A percentile compares a stretch with the other conserved stretches of the same genome.
Conservation (phyloP, 1,140 invertebrate species). For the Drosophila parvula region DNA sequence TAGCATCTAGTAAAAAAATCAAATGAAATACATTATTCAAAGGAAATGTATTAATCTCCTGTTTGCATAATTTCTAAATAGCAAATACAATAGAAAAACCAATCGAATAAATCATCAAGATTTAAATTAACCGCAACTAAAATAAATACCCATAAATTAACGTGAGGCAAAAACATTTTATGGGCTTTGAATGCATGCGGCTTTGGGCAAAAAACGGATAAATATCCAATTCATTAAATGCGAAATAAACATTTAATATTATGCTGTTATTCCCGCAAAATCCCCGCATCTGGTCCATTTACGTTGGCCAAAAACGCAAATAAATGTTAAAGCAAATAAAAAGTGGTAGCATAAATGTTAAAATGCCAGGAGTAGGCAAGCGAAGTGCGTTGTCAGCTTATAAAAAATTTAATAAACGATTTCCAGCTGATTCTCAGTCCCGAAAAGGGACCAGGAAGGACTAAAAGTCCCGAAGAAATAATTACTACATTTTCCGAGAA, state of each 20-base stretch:
- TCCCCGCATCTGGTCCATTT: slow-evolving; percentile 1
- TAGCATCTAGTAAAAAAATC: not conserved
- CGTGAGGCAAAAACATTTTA: slow-evolving; percentile 15
- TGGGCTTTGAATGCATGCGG: not conserved
- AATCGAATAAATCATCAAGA: slow-evolving; percentile 3
- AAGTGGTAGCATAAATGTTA: slow-evolving; percentile 14
- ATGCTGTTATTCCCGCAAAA: slow-evolving; percentile 5
- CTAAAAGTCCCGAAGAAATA: slow-evolving; percentile 42
- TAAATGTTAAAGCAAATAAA: slow-evolving; percentile 18
- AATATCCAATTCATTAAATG: slow-evolving; percentile 40
- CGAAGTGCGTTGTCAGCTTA: slow-evolving; percentile 27
- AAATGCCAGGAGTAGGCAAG: not conserved
- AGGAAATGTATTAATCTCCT: slow-evolving; percentile 5
- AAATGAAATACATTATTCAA: not conserved
- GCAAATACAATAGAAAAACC: not conserved
- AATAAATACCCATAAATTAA: slow-evolving; percentile 17
- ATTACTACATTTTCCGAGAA: slow-evolving; percentile 37
- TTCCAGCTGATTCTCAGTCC: slow-evolving; percentile 14
- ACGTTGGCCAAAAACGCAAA: slow-evolving; percentile 7
- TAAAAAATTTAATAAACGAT: slow-evolving; percentile 34
- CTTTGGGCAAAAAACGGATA: not conserved
- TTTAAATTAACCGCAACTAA: slow-evolving; percentile 12
- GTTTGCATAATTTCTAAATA: slow-evolving; percentile 6
- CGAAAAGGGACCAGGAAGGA: slow-evolving; percentile 2
- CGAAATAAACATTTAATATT: slow-evolving; percentile 38